Conservation (phyloP, 2,113 vertebrate genomes). For the Callithrix jacchus region DNA sequence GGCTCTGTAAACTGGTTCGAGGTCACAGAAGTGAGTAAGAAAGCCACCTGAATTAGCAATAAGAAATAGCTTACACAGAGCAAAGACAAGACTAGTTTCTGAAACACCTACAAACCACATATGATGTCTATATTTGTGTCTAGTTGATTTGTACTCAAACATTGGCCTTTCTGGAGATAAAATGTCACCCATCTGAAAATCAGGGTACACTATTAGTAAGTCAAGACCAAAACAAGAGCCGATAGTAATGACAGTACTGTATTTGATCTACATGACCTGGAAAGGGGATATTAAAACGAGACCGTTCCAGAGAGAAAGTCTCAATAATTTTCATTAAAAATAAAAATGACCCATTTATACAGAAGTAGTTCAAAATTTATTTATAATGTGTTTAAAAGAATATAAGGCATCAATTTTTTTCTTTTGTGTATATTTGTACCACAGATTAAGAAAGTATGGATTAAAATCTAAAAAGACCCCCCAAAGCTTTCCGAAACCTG, state of each 20-base stretch:
- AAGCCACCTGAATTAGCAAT: background rate
- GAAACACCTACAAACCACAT: background rate
- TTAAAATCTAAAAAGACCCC: conserved; percentile 31
- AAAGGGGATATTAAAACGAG: conserved; percentile 9
- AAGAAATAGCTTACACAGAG: background rate
- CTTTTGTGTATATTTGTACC: background rate
- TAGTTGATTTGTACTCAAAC: conserved; percentile 7
- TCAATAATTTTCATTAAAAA: conserved; percentile 26
- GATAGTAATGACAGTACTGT: background rate
- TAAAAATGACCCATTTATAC: background rate
- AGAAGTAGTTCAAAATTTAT: conserved; percentile 62
- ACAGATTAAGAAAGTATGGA: conserved; percentile 9
- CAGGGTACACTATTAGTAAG: background rate
- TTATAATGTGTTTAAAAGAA: conserved; percentile 42
- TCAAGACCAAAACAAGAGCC: background rate
- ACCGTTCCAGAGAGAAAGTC: background rate
- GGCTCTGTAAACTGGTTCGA: background rate
- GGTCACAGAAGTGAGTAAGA: background rate
- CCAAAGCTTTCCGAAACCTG: conserved; percentile 16
- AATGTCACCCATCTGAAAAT: background rate
- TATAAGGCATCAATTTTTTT: background rate
- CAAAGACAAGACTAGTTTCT: background rate
- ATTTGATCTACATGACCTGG: background rate
- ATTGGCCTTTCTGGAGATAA: background rate
- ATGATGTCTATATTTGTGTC: background rate